Percentiles rank a stretch among this genome's conserved stretches.
Conservation (phyloP, 2,113 vertebrate genomes). For the Stigmatopora nigra region DNA sequence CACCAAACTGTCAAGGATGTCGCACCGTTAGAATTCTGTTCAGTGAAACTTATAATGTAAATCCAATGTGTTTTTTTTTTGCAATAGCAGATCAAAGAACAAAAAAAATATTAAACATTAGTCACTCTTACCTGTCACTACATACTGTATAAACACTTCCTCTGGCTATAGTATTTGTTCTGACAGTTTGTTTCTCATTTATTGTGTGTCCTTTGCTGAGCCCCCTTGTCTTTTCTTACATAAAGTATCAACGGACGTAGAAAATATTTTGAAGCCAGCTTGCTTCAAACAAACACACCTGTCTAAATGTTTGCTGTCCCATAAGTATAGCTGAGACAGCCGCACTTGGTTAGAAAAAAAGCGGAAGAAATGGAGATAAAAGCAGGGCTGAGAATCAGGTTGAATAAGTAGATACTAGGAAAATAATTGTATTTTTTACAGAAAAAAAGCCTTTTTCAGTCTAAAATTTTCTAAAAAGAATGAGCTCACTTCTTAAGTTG, state of each 20-base stretch:
- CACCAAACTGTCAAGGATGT: conserved; percentile 78
- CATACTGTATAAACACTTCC: conserved; percentile 22
- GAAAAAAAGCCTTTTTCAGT: conserved; percentile 19
- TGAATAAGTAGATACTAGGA: too few relatives aligned
- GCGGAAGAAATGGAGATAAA: conserved; percentile 28
- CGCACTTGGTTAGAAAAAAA: conserved; percentile 18
- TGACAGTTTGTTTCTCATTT: conserved; percentile 22
- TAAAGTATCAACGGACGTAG: conserved; percentile 13
- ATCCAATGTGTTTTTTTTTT: neutral
- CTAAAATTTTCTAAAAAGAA: conserved; percentile 29
- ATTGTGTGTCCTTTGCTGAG: conserved; percentile 33
- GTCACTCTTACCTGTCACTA: conserved; percentile 35
- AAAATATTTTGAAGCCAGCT: conserved; percentile 54
- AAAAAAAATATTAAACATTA: conserved; percentile 12
- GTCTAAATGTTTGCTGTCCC: conserved; percentile 38
- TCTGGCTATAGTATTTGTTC: conserved; percentile 6
- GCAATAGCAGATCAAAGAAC: conserved; percentile 12
- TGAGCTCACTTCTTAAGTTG: conserved; percentile 25
- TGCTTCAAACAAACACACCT: conserved; percentile 46
- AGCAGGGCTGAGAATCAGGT: neutral
- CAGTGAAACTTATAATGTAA: neutral
- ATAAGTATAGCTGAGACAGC: conserved; percentile 35
- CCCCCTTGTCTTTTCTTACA: conserved; percentile 44
- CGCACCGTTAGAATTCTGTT: conserved; percentile 62
- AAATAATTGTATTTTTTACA: neutral